Evolutionary conservation across 2,797 vertebrate species (phyloP).

Genomic region (Holocentrus rufus): DNA sequence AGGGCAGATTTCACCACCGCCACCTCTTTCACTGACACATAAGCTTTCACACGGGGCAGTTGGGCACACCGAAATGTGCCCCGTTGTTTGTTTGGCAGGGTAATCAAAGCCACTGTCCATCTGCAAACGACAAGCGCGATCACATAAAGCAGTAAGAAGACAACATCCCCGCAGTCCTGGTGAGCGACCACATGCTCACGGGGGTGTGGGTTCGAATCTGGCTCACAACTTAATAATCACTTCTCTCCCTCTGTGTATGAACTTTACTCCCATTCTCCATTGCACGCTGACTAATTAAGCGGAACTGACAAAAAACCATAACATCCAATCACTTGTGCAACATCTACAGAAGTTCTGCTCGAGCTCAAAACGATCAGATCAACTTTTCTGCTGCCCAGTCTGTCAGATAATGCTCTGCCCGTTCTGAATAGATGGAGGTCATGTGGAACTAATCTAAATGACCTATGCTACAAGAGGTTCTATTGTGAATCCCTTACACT

Average conservation of each 20-base stretch:
- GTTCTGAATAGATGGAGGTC: background rate
- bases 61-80: constrained; percentile 46
- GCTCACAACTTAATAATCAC: background rate
- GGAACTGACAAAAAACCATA: background rate
- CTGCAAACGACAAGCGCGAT: constrained; percentile 14
- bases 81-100: constrained; percentile 10
- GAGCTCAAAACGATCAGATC: background rate
- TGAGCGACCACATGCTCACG: background rate
- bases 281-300: too few relatives aligned
- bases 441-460: constrained; percentile 5
- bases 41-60: constrained; percentile 62
- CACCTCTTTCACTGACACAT: constrained; percentile 78
- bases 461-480: background rate
- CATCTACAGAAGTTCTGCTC: background rate
- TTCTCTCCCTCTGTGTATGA: too few relatives aligned
- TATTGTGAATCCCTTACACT: background rate
- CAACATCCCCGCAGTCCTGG: background rate
- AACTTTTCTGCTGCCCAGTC: background rate
- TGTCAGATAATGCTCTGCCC: background rate
- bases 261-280: too few relatives aligned
- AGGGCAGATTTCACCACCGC: constrained; percentile 74
- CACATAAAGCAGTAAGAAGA: constrained; percentile 5
- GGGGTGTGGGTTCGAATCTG: background rate
- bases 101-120: constrained; percentile 54
- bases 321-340: background rate